A percentile compares a stretch with the other conserved stretches of the same genome.
These are phyloP conservation scores for Distichodus sexfasciatus DNA, from an alignment of 2,797 vertebrate genomes.

Conservation along the genomic window DNA sequence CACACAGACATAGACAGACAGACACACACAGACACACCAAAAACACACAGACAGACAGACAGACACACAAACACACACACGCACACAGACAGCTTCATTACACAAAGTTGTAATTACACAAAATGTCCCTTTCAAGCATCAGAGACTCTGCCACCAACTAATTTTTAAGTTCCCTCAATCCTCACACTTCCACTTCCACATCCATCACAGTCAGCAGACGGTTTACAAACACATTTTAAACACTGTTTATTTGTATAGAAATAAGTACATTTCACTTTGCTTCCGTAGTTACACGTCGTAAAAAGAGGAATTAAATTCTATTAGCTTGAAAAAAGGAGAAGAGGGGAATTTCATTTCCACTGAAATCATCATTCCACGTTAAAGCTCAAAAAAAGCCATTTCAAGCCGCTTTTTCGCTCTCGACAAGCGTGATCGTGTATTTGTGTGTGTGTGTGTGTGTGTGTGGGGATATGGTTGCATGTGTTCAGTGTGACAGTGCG, in stretches of 20 bases:
- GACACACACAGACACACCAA: neutral
- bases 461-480: slow-evolving; percentile 48
- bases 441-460: slow-evolving; percentile 35
- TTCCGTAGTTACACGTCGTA: slow-evolving; percentile 72
- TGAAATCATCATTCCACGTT: slow-evolving; percentile 59
- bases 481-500: too few species aligned
- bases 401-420: slow-evolving; percentile 38
- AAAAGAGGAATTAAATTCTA: slow-evolving; percentile 72
- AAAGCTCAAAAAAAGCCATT: slow-evolving; percentile 69
- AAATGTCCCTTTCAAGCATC: too few species aligned
- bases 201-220: neutral
- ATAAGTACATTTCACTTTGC: slow-evolving; percentile 71
- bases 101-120: too few species aligned
- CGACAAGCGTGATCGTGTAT: slow-evolving; percentile 23
- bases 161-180: too few species aligned
- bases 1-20: neutral
- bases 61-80: too few species aligned
- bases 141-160: too few species aligned
- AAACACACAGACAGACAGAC: neutral
- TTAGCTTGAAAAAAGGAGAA: slow-evolving; percentile 63
- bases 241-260: slow-evolving; percentile 77
- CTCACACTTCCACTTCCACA: too few species aligned
- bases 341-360: slow-evolving; percentile 56
- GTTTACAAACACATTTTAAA: slow-evolving; percentile 65
- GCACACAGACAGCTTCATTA: too few species aligned